phyloP scores from a whole-genome alignment of 2,797 vertebrate species.

The Siniperca undulata region DNA sequence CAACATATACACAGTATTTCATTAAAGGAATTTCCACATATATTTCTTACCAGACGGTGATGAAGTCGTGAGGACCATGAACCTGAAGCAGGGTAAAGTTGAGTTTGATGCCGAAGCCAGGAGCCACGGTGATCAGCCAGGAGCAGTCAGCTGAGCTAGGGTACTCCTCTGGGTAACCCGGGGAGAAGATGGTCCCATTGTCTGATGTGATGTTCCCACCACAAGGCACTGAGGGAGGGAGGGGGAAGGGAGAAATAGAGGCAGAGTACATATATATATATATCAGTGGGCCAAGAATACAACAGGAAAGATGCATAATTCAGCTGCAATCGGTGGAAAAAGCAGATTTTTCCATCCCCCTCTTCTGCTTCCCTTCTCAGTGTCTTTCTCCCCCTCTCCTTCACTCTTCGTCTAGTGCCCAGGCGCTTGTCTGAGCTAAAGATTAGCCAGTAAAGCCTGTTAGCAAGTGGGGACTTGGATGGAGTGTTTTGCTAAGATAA shows the following conservation, averaged over 20 bases:
- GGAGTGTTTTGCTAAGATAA: constrained; percentile 85
- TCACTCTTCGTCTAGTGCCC: constrained; percentile 70
- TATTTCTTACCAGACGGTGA: constrained; percentile 93
- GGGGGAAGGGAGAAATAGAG: constrained; percentile 1
- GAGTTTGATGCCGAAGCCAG: constrained; percentile 92
- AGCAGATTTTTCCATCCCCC: constrained; percentile 32
- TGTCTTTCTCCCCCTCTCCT: constrained; percentile 58
- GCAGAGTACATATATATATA: constrained; percentile 17
- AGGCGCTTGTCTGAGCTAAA: constrained; percentile 78
- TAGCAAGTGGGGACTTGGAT: constrained; percentile 80
- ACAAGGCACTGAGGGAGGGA: constrained; percentile 89
- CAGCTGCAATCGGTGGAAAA: constrained; percentile 55
- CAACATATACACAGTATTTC: no score
- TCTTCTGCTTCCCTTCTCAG: constrained; percentile 59
- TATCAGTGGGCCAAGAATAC: constrained; percentile 51
- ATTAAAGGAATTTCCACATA: background rate
- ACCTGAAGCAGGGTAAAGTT: constrained; percentile 96
- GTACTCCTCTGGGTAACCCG: constrained; percentile 95
- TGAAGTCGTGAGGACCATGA: constrained; percentile 95
- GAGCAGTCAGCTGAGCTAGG: constrained; percentile 94
- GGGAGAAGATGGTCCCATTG: constrained; percentile 97
- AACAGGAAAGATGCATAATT: constrained; percentile 59
- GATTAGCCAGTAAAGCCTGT: constrained; percentile 86
- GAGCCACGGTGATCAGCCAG: constrained; percentile 93
- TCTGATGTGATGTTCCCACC: constrained; percentile 94